These are phyloP conservation scores for Clunio marinus DNA, from an alignment of 2,888 invertebrate species.

Conservation along the genomic window DNA sequence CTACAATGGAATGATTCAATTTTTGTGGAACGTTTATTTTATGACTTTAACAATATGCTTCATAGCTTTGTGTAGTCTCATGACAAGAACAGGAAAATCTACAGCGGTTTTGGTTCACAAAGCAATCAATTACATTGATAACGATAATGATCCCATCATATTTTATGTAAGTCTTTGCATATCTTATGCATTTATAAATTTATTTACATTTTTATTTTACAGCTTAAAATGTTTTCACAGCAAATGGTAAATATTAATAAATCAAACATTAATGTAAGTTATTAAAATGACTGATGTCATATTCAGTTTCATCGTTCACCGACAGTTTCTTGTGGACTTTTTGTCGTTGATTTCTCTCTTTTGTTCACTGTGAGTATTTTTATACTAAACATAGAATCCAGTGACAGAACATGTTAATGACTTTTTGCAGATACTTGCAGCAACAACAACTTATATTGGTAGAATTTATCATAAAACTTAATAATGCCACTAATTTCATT, in stretches of 20 bases:
- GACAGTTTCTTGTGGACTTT: slow-evolving; percentile 13
- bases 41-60: neutral
- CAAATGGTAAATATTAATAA: no score
- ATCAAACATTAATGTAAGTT: no score
- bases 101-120: slow-evolving; percentile 35
- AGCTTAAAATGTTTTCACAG: slow-evolving; percentile 37
- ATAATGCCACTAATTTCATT: no score
- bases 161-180: slow-evolving; percentile 19
- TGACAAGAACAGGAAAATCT: slow-evolving; percentile 32
- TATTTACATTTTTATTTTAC: neutral
- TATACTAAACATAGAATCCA: neutral
- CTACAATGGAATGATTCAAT: slow-evolving; percentile 4
- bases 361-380: slow-evolving; percentile 28
- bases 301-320: slow-evolving; percentile 35
- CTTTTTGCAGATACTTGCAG: slow-evolving; percentile 23
- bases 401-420: neutral
- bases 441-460: slow-evolving; percentile 34
- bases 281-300: no score
- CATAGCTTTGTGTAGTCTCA: slow-evolving; percentile 19
- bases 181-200: neutral
- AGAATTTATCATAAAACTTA: no score
- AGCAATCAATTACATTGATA: slow-evolving; percentile 32
- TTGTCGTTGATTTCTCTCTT: slow-evolving; percentile 30
- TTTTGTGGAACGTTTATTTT: slow-evolving; percentile 22
- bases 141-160: slow-evolving; percentile 31